A percentile compares a stretch with the other conserved stretches of the same genome.
Conservation (phyloP, 2,113 vertebrate genomes). For the Sinosuthora webbiana region DNA sequence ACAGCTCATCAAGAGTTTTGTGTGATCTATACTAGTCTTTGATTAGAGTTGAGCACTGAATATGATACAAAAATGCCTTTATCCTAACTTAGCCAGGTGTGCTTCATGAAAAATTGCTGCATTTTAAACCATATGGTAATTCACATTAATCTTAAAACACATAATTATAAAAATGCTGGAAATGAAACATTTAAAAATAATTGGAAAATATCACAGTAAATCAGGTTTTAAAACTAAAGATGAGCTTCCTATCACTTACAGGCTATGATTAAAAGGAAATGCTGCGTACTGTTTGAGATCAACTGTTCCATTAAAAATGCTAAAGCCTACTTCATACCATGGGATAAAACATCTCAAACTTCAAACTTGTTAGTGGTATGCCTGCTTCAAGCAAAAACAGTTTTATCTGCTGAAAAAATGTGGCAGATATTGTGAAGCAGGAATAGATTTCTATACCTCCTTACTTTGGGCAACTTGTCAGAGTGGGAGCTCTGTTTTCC, state of each 20-base stretch:
- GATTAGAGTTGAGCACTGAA: constrained; percentile 45
- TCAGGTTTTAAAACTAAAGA: not conserved
- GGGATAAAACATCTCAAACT: not conserved
- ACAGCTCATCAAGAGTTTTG: constrained; percentile 34
- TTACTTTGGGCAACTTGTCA: not conserved
- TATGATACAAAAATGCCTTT: constrained; percentile 24
- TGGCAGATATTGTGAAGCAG: not conserved
- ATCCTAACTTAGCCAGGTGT: constrained; percentile 42
- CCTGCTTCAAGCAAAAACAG: not conserved
- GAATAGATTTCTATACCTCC: not conserved
- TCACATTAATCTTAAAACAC: not conserved
- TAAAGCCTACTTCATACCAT: not conserved
- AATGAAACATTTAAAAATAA: not conserved
- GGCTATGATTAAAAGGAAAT: not conserved
- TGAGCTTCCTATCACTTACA: not conserved
- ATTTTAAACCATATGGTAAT: constrained; percentile 20
- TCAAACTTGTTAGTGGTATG: not conserved
- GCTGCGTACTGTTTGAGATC: not conserved
- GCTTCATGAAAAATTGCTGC: constrained; percentile 7
- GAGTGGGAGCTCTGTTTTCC: not conserved
- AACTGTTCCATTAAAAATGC: not conserved
- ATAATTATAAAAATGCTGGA: not conserved
- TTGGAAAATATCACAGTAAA: not conserved
- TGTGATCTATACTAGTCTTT: constrained; percentile 44
- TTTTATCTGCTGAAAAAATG: not conserved